Percentiles rank a stretch among this genome's conserved stretches.
Evolutionary conservation across 1,140 invertebrate genomes (phyloP).

Genomic region (Pinna nobilis): DNA sequence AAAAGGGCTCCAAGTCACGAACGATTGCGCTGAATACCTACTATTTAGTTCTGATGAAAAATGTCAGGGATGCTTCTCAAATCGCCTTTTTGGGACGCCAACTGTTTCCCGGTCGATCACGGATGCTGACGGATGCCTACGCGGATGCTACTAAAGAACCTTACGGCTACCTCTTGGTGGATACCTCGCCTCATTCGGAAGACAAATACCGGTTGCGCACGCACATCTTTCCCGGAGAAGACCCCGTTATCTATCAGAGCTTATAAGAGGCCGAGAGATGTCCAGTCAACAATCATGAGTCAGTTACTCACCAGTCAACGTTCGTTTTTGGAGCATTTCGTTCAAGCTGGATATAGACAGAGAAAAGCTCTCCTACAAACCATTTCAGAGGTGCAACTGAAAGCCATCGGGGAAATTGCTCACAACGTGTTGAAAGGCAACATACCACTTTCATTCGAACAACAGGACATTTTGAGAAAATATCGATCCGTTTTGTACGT

Average conservation of each 20-base stretch:
- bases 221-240: slow-evolving; percentile 24
- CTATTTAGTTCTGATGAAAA: slow-evolving; percentile 37
- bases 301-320: not conserved
- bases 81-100: slow-evolving; percentile 17
- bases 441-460: not conserved
- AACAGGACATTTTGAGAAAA: not conserved
- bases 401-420: slow-evolving; percentile 11
- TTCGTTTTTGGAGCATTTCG: slow-evolving; percentile 8
- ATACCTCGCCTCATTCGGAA: slow-evolving; percentile 9
- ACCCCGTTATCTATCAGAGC: not conserved
- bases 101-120: slow-evolving; percentile 15
- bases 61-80: slow-evolving; percentile 27
- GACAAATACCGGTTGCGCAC: slow-evolving; percentile 27
- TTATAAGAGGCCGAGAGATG: not conserved
- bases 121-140: slow-evolving; percentile 15
- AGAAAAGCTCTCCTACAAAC: not conserved
- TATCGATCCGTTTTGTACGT: not conserved
- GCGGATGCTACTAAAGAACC: not conserved
- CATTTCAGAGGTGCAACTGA: not conserved
- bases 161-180: slow-evolving; percentile 31
- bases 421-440: not conserved
- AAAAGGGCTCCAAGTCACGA: not conserved
- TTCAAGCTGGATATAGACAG: not conserved
- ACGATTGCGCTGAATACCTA: slow-evolving; percentile 24
- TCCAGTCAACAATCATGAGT: not conserved